Evolutionary conservation across 1,140 invertebrate species (phyloP).

Genomic region (Amyelois transitella): DNA sequence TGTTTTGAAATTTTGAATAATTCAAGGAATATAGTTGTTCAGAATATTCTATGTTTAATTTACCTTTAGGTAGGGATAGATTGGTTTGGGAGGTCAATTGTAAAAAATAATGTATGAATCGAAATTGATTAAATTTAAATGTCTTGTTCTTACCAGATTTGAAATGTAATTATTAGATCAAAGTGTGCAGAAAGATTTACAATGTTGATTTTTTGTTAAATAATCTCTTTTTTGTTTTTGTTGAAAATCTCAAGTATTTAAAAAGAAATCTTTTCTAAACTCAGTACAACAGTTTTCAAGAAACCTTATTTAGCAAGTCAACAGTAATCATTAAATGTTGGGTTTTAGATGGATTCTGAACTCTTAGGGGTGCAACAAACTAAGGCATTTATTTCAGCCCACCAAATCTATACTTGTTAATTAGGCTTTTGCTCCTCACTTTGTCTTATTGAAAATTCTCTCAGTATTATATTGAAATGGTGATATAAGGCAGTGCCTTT

Average conservation of each 20-base stretch:
- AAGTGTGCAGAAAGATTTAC: background rate
- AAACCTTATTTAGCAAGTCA: too few relatives aligned
- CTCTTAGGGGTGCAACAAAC: too few relatives aligned
- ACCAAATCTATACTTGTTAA: background rate
- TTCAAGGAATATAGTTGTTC: background rate
- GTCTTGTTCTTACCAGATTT: too few relatives aligned
- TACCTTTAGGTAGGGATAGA: background rate
- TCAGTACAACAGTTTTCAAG: too few relatives aligned
- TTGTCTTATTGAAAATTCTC: background rate
- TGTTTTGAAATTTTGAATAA: background rate
- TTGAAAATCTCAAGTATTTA: background rate
- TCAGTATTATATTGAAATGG: background rate
- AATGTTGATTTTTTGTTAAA: background rate
- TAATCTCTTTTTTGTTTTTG: background rate
- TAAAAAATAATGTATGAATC: background rate
- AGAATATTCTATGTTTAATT: background rate
- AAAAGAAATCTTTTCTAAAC: too few relatives aligned
- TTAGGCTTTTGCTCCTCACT: background rate
- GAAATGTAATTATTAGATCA: background rate
- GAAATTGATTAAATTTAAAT: background rate
- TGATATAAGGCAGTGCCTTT: background rate
- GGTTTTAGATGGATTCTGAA: too few relatives aligned
- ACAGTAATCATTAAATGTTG: too few relatives aligned
- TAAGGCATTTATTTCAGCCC: too few relatives aligned
- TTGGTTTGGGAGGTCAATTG: background rate